Percentiles rank a stretch among this genome's conserved stretches.
Evolutionary conservation across 2,888 invertebrate genomes (phyloP).

Genomic region (Prosapia bicincta): DNA sequence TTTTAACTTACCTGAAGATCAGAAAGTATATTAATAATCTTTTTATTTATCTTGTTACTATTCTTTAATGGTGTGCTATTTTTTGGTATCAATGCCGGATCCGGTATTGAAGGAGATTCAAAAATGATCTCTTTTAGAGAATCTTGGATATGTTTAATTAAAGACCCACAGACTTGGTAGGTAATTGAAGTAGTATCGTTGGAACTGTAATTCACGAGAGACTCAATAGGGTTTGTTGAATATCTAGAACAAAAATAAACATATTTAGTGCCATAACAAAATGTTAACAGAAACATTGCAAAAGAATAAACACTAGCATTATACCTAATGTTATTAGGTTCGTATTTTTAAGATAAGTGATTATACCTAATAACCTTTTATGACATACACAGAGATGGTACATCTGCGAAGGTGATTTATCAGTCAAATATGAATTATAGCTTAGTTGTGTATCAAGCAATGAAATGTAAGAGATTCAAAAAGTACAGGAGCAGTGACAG

Average conservation of each 20-base stretch:
- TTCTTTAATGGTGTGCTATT: conserved; percentile 3
- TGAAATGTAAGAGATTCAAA: too few species aligned
- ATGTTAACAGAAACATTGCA: too few species aligned
- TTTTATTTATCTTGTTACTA: conserved; percentile 43
- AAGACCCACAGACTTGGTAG: not conserved
- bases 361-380: too few species aligned
- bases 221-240: conserved; percentile 51
- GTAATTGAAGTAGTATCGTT: conserved; percentile 21
- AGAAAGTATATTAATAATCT: conserved; percentile 49
- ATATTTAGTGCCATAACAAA: too few species aligned
- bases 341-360: too few species aligned
- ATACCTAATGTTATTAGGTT: too few species aligned
- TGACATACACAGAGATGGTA: too few species aligned
- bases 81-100: not conserved
- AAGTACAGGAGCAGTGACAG: too few species aligned
- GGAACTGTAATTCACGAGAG: conserved; percentile 41
- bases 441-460: too few species aligned
- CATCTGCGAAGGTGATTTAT: too few species aligned
- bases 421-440: too few species aligned
- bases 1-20: conserved; percentile 45
- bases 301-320: too few species aligned
- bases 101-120: not conserved
- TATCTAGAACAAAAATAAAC: conserved; percentile 44
- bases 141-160: not conserved
- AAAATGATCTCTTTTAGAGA: not conserved